phyloP scores from a whole-genome alignment of 2,888 invertebrate genomes.

The Ectemnius cavifrons region DNA sequence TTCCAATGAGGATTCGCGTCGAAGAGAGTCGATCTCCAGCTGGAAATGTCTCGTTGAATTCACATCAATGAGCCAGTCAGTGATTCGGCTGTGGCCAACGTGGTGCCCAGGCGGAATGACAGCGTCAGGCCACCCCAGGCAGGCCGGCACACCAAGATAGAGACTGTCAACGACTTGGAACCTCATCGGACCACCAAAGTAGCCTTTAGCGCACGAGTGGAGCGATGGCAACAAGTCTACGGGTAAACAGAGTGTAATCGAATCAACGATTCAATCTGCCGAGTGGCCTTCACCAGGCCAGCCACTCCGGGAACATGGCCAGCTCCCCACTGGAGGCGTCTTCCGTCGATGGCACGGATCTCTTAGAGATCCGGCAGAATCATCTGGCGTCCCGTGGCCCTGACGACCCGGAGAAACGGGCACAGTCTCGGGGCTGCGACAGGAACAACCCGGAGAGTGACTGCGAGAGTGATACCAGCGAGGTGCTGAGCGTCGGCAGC shows the following conservation, averaged over 20 bases:
- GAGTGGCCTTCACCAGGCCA: not conserved
- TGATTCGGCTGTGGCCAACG: no score
- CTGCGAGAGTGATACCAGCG: slow-evolving; percentile 82
- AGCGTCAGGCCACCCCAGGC: no score
- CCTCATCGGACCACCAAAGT: no score
- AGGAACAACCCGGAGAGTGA: slow-evolving; percentile 67
- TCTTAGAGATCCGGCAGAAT: slow-evolving; percentile 52
- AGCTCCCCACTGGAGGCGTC: slow-evolving; percentile 59
- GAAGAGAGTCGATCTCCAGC: no score
- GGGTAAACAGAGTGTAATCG: slow-evolving; percentile 15
- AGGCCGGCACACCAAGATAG: no score
- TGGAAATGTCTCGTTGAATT: no score
- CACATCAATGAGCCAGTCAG: no score
- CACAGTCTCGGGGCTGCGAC: slow-evolving; percentile 31
- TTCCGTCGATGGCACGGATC: slow-evolving; percentile 52
- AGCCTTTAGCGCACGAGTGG: no score
- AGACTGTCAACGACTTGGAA: no score
- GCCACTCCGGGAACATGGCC: slow-evolving; percentile 56
- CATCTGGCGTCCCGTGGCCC: slow-evolving; percentile 39
- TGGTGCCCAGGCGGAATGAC: no score
- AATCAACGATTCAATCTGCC: slow-evolving; percentile 9
- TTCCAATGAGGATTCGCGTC: no score
- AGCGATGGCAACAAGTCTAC: not conserved
- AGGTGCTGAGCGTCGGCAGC: slow-evolving; percentile 90
- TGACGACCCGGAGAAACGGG: slow-evolving; percentile 48